These are phyloP conservation scores for Heterohyrax brucei DNA, from an alignment of 2,797 vertebrate species.

Conservation along the genomic window DNA sequence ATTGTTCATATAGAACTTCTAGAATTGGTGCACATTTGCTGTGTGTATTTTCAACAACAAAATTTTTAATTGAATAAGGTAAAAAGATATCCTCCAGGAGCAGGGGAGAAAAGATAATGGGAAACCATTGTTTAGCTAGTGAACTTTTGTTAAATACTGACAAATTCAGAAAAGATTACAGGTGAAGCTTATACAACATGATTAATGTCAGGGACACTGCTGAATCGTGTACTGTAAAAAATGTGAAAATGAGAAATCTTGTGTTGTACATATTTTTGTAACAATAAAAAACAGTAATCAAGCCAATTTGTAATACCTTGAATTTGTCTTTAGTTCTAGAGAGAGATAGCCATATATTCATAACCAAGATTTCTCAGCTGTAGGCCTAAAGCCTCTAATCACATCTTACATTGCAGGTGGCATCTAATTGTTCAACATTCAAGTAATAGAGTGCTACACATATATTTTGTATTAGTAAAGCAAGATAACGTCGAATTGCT, in stretches of 20 bases:
- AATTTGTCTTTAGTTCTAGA: constrained; percentile 35
- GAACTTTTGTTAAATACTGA: not conserved
- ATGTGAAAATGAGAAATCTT: not conserved
- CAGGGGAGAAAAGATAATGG: not conserved
- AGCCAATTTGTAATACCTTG: constrained; percentile 29
- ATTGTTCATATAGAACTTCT: not conserved
- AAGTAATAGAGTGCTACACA: constrained; percentile 49
- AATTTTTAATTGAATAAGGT: not conserved
- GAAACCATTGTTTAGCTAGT: not conserved
- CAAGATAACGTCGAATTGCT: constrained; percentile 22
- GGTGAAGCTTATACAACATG: not conserved
- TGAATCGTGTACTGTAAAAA: not conserved
- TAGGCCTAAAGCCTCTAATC: constrained; percentile 55
- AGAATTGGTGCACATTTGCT: not conserved
- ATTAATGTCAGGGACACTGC: not conserved
- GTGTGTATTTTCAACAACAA: not conserved
- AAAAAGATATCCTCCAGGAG: not conserved
- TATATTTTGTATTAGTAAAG: constrained; percentile 46
- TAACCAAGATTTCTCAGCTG: constrained; percentile 47
- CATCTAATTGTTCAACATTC: constrained; percentile 47
- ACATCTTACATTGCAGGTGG: constrained; percentile 4
- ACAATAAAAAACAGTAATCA: not conserved
- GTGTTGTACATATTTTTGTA: not conserved
- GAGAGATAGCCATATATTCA: constrained; percentile 54
- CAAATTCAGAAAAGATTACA: not conserved